Conservation (phyloP, 2,888 invertebrate genomes). For the Germaria angustata region DNA sequence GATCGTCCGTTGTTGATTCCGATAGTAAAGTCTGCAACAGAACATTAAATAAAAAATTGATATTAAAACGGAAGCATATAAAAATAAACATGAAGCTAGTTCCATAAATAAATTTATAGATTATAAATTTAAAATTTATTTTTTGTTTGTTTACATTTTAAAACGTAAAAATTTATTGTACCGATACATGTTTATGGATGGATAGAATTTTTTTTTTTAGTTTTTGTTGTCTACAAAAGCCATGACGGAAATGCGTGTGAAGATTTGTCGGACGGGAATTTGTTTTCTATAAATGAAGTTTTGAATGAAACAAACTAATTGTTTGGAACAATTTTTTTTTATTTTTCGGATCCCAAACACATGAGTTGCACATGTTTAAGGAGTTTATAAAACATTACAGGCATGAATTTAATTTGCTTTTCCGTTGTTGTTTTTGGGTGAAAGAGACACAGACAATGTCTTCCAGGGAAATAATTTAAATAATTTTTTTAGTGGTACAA, state of each 20-base stretch:
- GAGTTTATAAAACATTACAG: neutral
- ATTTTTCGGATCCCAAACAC: constrained; percentile 34
- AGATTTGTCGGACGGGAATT: constrained; percentile 22
- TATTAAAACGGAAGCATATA: constrained; percentile 82
- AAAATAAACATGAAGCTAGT: neutral
- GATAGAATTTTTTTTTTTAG: neutral
- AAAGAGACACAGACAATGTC: neutral
- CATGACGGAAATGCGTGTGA: constrained; percentile 41
- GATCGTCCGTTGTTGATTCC: constrained; percentile 85
- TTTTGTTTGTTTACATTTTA: too few species aligned
- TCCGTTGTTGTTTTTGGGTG: neutral
- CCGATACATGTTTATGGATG: too few species aligned
- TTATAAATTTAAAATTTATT: constrained; percentile 12
- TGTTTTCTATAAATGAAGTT: constrained; percentile 6
- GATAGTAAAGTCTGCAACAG: constrained; percentile 84
- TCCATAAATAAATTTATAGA: neutral
- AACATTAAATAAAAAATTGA: constrained; percentile 24
- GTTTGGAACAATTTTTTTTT: neutral
- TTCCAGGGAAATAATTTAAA: too few species aligned
- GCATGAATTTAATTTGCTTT: constrained; percentile 2
- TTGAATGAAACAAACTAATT: neutral
- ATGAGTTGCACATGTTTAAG: constrained; percentile 50
- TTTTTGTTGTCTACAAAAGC: constrained; percentile 3
- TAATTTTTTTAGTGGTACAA: neutral
- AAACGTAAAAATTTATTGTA: too few species aligned